These are phyloP conservation scores for Brachypteracias leptosomus DNA, from an alignment of 2,113 vertebrate genomes.

Conservation along the genomic window DNA sequence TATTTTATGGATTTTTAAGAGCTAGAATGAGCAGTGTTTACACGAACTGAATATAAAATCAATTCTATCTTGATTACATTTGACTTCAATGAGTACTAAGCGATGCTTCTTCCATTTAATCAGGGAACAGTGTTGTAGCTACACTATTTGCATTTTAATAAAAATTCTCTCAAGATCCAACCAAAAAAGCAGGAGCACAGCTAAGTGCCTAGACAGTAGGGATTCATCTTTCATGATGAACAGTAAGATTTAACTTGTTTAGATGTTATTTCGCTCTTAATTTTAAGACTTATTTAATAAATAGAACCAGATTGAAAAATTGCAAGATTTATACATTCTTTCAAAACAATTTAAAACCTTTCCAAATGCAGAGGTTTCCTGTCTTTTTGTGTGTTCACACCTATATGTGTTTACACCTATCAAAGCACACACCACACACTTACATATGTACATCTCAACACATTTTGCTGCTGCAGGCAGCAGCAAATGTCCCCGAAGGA, in stretches of 20 bases:
- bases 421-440: background rate
- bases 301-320: background rate
- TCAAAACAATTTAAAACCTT: background rate
- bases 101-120: conserved; percentile 71
- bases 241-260: background rate
- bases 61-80: conserved; percentile 74
- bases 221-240: background rate
- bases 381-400: background rate
- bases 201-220: background rate
- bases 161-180: conserved; percentile 31
- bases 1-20: conserved; percentile 68
- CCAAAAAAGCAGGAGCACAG: conserved; percentile 5
- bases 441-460: background rate
- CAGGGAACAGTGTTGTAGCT: conserved; percentile 41
- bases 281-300: background rate
- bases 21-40: conserved; percentile 65
- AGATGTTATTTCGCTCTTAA: conserved; percentile 3
- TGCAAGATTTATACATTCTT: background rate
- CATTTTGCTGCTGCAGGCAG: background rate
- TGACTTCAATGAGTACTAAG: conserved; percentile 68
- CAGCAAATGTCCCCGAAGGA: background rate
- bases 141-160: conserved; percentile 69
- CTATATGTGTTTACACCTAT: background rate
- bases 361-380: background rate
- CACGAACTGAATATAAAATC: conserved; percentile 69